phyloP scores from a whole-genome alignment of 2,888 invertebrate genomes.

The Eremobia ochroleuca region DNA sequence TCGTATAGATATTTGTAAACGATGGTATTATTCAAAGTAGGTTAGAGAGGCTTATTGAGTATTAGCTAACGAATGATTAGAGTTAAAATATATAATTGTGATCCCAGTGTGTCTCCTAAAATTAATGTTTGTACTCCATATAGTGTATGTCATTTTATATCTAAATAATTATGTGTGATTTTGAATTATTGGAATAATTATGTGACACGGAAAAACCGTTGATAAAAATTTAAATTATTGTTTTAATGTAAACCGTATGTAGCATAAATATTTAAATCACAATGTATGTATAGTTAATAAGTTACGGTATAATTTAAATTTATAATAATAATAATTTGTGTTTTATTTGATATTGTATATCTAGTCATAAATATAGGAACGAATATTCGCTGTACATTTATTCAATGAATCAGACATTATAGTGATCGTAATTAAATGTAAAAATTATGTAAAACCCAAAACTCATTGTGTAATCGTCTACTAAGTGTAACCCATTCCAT shows the following conservation, averaged over 20 bases:
- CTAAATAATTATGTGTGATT: constrained; percentile 45
- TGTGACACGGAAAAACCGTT: background rate
- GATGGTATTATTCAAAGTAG: constrained; percentile 66
- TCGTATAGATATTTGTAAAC: constrained; percentile 60
- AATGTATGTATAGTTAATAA: constrained; percentile 3
- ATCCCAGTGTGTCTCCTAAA: constrained; percentile 82
- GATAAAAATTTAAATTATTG: background rate
- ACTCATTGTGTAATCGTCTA: constrained; percentile 58
- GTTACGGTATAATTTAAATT: constrained; percentile 6
- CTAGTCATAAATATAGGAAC: constrained; percentile 51
- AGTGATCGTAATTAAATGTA: constrained; percentile 63
- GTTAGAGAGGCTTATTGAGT: constrained; percentile 64
- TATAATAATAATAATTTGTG: constrained; percentile 16
- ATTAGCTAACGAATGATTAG: constrained; percentile 67
- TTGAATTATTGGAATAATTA: constrained; percentile 25
- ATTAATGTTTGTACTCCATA: constrained; percentile 67
- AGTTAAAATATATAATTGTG: constrained; percentile 73
- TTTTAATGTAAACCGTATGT: constrained; percentile 14
- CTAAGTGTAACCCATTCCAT: constrained; percentile 51
- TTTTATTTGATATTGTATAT: constrained; percentile 43
- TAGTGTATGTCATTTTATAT: constrained; percentile 59
- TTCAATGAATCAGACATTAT: constrained; percentile 64
- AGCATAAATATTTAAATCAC: constrained; percentile 10
- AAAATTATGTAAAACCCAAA: constrained; percentile 37
- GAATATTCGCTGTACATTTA: constrained; percentile 66